Base-by-base conservation (phyloP, 2,113 vertebrate genomes). In the Vulpes lagopus region DNA sequence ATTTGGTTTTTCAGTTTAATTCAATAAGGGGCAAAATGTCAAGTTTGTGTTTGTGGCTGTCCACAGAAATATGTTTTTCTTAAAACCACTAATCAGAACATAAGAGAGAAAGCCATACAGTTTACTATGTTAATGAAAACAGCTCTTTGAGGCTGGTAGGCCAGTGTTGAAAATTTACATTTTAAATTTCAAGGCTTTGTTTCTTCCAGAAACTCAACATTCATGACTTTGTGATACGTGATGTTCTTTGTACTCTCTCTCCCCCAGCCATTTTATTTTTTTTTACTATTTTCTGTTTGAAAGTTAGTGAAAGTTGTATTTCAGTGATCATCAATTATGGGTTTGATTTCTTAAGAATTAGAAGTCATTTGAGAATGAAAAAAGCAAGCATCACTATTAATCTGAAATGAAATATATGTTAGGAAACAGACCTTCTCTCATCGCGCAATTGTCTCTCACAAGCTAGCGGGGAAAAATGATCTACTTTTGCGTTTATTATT, bases 151-250 rank as follows among this genome's bases (percentile, higher is more conserved):
- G 35, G 4, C 20, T 64, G 11, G 55, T 95, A 89, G 84, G 32
- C 53, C 17, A 43, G 2, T 73, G 14, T 74, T 64, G 27, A 91
- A 95, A 67, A 2, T 30, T 92, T 91, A 94, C 57, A 79, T 82
- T 93, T 94, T 96, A 96, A 78, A 15, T 87, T 86, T 96, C 32
- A 93, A 74, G 43, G 5, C 83, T 95, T 95, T 89, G 30, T 97
- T 96, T 94, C 51, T 91, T 91, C 22, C 59, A 4, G 3, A 93
- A 95, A 89, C 62, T 94, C 86, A 91, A 88, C 64, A 81, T 62
- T 94, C 57, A 51, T 53, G 78, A 82, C 30, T 62, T 49, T 55
- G 23, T 64, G 65, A 30, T 62, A 49, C 35, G 27, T 64, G 65
- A 30, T 43, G 12, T 57, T 87, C 32, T n/a, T 73, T 62, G 25